Base-by-base conservation (phyloP, 2,113 vertebrate genomes). In the Actinemys pallida region DNA sequence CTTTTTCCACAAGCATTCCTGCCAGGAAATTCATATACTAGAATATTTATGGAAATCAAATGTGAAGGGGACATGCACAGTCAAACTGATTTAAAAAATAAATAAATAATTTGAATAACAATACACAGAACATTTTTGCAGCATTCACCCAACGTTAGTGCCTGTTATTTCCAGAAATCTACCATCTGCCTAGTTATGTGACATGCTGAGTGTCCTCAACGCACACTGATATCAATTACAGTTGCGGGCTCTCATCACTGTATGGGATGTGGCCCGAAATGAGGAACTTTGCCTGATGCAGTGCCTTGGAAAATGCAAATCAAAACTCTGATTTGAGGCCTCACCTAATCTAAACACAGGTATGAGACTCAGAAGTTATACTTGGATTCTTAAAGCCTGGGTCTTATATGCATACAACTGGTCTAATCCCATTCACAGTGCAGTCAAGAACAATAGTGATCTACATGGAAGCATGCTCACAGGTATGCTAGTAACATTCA, bases 401-500 rank as follows among this genome's bases (percentile, higher is more conserved):
- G 1, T 57, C 88, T 93, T 88, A 47, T 65, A 5, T 81, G 45
- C 27, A 3, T 79, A 17, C 31, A 47, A 42, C 39, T 96, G 81
- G 35, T 5, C 85, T 87, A n/a, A 47, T 88, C 9, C 45, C 83
- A 17, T 45, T 93, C 39, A 49, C 54, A 47, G 42, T 86, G 87
- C 89, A 93, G 65, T 90, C 86, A 17, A 0, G 81, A 87, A 93
- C 49, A 94, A 89, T n/a, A 8, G 1, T 82, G 91, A 85, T 92
- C 94, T 92, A 79, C 81, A 96, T 52, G 19, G 81, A 94, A 94
- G 19, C 7, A 27, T 79, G 31, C 86, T 88, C 83, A 92, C 35
- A 54, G 54, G 84, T 86, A 92, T 92, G 89, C 83, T 90, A 88
- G 88, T 93, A 96, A 87, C 22, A 93, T 93, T 93, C 92, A 69